phyloP scores from a whole-genome alignment of 2,113 vertebrate genomes.

The Galemys pyrenaicus region DNA sequence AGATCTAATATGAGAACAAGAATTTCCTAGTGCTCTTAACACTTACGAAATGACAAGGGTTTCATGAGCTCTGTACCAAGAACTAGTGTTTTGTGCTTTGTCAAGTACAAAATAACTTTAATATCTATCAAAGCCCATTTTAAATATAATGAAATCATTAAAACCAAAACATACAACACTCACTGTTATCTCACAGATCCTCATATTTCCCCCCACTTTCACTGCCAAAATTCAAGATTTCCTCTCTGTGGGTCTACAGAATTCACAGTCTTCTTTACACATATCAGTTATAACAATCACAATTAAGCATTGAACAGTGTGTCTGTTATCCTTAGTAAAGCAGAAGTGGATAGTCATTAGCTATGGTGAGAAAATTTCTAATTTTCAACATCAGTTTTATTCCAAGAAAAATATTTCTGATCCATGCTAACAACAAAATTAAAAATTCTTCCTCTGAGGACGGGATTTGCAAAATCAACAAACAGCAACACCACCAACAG shows the following conservation, averaged over 20 bases:
- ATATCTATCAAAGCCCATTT: no score
- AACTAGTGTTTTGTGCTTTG: background rate
- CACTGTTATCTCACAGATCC: background rate
- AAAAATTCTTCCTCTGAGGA: constrained; percentile 29
- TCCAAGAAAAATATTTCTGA: constrained; percentile 8
- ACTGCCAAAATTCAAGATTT: constrained; percentile 49
- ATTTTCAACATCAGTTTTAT: constrained; percentile 48
- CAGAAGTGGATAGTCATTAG: constrained; percentile 20
- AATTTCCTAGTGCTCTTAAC: background rate
- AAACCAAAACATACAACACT: no score
- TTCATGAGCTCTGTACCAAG: background rate
- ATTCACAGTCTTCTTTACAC: constrained; percentile 5
- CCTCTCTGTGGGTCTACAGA: background rate
- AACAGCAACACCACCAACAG: background rate
- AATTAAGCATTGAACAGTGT: background rate
- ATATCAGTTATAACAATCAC: constrained; percentile 16
- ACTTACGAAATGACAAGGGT: background rate
- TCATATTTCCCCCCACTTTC: constrained; percentile 8
- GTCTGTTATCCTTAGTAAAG: background rate
- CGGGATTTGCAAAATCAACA: background rate
- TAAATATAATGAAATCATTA: no score
- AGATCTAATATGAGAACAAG: background rate
- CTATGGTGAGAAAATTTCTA: constrained; percentile 23
- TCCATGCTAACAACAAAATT: constrained; percentile 14
- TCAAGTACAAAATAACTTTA: no score